Conservation (phyloP, 2,113 vertebrate species). For the Formicarius rufipectus region DNA sequence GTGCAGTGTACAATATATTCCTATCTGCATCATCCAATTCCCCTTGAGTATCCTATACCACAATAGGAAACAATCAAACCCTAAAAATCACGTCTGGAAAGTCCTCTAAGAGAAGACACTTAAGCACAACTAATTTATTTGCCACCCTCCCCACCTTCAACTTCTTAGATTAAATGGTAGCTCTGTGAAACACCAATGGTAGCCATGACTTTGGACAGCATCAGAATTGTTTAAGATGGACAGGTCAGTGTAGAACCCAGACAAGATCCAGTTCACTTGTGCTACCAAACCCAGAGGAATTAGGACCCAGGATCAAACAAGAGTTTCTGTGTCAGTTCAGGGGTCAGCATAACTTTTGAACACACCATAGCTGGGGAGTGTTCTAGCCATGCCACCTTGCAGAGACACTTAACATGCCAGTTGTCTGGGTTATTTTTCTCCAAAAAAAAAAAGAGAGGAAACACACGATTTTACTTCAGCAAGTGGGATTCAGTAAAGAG, state of each 20-base stretch:
- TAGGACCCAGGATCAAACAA: neutral
- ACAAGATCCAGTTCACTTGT: neutral
- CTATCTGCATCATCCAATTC: neutral
- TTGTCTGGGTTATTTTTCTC: neutral
- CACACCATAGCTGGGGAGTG: neutral
- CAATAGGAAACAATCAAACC: neutral
- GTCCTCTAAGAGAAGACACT: neutral
- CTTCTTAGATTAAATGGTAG: neutral
- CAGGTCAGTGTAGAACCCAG: neutral
- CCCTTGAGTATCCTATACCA: neutral
- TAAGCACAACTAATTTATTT: neutral
- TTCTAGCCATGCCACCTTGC: neutral
- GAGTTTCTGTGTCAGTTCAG: neutral
- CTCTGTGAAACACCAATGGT: neutral
- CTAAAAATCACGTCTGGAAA: neutral
- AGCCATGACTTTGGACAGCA: neutral
- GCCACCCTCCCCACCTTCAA: rapidly evolving
- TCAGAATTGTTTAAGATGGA: neutral
- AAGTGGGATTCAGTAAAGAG: neutral
- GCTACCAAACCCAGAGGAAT: neutral
- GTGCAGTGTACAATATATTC: too few relatives aligned
- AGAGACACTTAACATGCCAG: neutral
- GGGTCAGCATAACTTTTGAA: neutral
- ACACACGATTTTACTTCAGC: neutral
- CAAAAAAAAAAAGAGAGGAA: neutral